Conservation (phyloP, 2,888 invertebrate species). For the Thecophora atra region DNA sequence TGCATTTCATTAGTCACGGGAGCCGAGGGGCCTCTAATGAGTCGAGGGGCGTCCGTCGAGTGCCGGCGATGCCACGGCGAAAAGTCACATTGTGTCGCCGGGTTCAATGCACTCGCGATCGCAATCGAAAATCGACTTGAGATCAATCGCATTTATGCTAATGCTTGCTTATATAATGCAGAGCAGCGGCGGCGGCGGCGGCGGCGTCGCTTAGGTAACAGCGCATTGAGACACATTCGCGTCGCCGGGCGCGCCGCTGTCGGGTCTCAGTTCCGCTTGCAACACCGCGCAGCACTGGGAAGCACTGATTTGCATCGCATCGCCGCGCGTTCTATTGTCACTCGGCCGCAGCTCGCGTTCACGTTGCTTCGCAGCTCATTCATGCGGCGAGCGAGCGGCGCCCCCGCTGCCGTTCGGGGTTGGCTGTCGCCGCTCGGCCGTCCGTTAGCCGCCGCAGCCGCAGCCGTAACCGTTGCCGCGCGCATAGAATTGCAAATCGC, state of each 20-base stretch:
- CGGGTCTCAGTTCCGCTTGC: constrained; percentile 24
- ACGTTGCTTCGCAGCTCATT: constrained; percentile 9
- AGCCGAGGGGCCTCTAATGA: constrained; percentile 9
- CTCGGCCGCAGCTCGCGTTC: neutral
- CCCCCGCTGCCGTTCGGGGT: neutral
- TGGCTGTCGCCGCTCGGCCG: neutral
- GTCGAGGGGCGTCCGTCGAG: neutral
- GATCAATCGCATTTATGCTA: constrained; percentile 28
- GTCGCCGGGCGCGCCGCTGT: neutral
- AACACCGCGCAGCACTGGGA: constrained; percentile 8
- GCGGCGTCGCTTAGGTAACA: neutral
- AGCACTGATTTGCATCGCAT: constrained; percentile 31
- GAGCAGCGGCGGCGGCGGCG: neutral
- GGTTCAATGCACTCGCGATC: constrained; percentile 5
- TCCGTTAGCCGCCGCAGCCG: constrained; percentile 7
- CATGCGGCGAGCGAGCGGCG: neutral
- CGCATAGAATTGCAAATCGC: constrained; percentile 39
- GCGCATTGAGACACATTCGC: constrained; percentile 18
- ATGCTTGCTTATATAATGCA: neutral
- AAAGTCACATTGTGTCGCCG: neutral
- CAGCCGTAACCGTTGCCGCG: no score
- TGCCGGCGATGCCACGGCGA: neutral
- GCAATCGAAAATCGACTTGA: neutral
- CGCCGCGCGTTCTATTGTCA: neutral
- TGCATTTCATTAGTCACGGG: constrained; percentile 18